These are phyloP conservation scores for Zeus faber DNA, from an alignment of 2,113 vertebrate species.

Conservation along the genomic window DNA sequence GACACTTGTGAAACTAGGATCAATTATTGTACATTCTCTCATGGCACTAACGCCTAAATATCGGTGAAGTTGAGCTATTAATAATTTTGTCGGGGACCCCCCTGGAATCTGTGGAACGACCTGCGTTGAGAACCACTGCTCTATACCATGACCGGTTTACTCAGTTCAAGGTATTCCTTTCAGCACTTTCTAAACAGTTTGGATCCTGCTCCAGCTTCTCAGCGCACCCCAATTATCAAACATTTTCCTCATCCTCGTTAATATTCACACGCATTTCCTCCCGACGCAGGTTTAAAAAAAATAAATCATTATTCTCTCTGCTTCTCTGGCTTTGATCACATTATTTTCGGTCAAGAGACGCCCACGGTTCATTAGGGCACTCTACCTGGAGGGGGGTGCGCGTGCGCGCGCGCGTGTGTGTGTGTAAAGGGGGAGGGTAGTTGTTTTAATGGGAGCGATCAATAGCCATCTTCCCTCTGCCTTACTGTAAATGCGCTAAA, in stretches of 20 bases:
- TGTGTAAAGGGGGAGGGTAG: not conserved
- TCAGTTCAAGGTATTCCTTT: too few species aligned
- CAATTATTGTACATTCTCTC: too few species aligned
- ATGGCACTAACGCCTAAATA: too few species aligned
- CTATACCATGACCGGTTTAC: too few species aligned
- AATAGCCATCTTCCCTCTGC: constrained; percentile 74
- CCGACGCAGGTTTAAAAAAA: constrained; percentile 37
- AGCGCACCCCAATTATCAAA: too few species aligned
- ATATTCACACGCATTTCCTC: constrained; percentile 38
- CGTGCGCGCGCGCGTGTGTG: constrained; percentile 16
- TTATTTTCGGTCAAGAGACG: constrained; percentile 58
- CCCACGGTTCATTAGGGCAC: constrained; percentile 53
- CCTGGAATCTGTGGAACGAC: too few species aligned
- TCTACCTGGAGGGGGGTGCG: constrained; percentile 32
- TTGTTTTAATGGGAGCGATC: constrained; percentile 75
- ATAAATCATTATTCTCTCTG: constrained; percentile 54
- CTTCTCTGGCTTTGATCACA: constrained; percentile 38
- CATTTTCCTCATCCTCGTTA: constrained; percentile 35
- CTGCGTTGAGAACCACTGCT: too few species aligned
- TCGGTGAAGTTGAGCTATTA: too few species aligned
- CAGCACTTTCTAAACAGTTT: too few species aligned
- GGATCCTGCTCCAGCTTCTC: too few species aligned
- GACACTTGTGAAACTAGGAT: too few species aligned
- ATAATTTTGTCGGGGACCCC: too few species aligned
- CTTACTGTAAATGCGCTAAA: constrained; percentile 80